A percentile compares a stretch with the other conserved stretches of the same genome.
phyloP scores from a whole-genome alignment of 37 sponge, comb jelly and placozoan genomes.

The Ephydatia muelleri region DNA sequence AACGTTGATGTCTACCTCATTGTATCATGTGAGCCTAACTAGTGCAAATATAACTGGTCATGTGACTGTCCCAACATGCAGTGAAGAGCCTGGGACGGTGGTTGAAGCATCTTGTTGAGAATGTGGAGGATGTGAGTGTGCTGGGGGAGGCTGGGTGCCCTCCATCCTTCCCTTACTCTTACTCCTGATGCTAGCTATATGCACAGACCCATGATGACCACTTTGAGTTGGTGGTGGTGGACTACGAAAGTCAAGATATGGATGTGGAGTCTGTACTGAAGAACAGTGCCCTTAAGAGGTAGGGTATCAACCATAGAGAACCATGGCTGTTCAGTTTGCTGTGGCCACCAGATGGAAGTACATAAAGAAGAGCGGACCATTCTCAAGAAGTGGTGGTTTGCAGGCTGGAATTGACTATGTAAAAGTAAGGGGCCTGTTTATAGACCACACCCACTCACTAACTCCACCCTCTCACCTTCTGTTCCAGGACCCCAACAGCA shows the following conservation, averaged over 20 bases:
- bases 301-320: background rate
- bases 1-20: slow-evolving; percentile 55
- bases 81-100: slow-evolving; percentile 68
- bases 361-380: slow-evolving; percentile 32
- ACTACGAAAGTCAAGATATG: slow-evolving; percentile 68
- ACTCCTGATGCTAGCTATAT: slow-evolving; percentile 19
- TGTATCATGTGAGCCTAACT: slow-evolving; percentile 32
- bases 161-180: background rate
- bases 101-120: slow-evolving; percentile 69
- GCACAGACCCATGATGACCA: slow-evolving; percentile 47
- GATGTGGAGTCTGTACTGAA: slow-evolving; percentile 30
- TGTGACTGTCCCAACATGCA: slow-evolving; percentile 4
- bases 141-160: background rate
- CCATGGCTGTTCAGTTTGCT: background rate
- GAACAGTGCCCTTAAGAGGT: slow-evolving; percentile 28
- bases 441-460: background rate
- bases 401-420: slow-evolving; percentile 72
- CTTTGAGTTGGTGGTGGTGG: slow-evolving; percentile 67
- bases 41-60: background rate
- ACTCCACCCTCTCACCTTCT: background rate
- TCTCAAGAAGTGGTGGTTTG: slow-evolving; percentile 61
- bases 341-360: slow-evolving; percentile 39
- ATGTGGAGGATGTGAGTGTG: slow-evolving; percentile 71
- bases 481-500: slow-evolving; percentile 53
- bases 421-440: slow-evolving; percentile 28